A percentile compares a stretch with the other conserved stretches of the same genome.
Conservation (phyloP, 1,140 invertebrate species). For the Drosophila carrolli region DNA sequence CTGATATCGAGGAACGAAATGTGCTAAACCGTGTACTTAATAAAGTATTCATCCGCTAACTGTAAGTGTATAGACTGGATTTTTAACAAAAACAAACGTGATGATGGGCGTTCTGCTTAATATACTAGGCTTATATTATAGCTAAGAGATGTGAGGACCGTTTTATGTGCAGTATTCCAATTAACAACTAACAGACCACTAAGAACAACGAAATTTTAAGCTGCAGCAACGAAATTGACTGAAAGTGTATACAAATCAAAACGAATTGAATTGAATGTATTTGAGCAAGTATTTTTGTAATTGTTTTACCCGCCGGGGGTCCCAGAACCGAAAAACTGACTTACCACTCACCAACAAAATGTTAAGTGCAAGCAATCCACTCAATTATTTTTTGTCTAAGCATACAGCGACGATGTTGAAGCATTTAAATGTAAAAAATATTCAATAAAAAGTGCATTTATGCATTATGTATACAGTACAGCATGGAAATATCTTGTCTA, state of each 20-base stretch:
- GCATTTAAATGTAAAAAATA: constrained; percentile 57
- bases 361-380: constrained; percentile 49
- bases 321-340: constrained; percentile 10
- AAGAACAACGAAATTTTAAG: constrained; percentile 61
- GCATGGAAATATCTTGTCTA: constrained; percentile 18
- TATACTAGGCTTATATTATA: constrained; percentile 75
- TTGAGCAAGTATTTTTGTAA: constrained; percentile 34
- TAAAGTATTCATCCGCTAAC: constrained; percentile 66
- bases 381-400: constrained; percentile 44
- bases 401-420: constrained; percentile 43
- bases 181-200: constrained; percentile 42
- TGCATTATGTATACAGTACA: constrained; percentile 46
- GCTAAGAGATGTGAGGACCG: constrained; percentile 59
- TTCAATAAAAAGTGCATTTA: constrained; percentile 59
- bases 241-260: constrained; percentile 43
- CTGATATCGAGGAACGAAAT: constrained; percentile 51
- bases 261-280: constrained; percentile 26
- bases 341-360: constrained; percentile 41
- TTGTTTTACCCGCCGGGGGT: constrained; percentile 19
- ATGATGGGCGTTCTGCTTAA: constrained; percentile 73
- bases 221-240: constrained; percentile 50
- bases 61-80: constrained; percentile 78
- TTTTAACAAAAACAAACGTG: constrained; percentile 57
- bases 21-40: constrained; percentile 72
- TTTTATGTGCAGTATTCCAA: constrained; percentile 67